Evolutionary conservation across 2,113 vertebrate genomes (phyloP).

Genomic region (Baryphthengus martii): DNA sequence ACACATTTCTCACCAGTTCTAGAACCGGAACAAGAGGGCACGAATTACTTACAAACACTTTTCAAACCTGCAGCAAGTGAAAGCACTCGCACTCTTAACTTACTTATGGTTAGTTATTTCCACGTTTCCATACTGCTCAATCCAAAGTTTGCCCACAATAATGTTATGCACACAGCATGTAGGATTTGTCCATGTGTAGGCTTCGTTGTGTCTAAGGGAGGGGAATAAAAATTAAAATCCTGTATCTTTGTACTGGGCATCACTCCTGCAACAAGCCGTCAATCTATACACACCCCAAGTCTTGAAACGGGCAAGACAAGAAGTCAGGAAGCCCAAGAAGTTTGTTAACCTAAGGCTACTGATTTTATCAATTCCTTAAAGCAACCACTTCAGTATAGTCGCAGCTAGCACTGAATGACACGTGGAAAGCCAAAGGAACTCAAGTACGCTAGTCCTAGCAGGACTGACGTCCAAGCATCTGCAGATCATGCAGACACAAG

Average conservation of each 20-base stretch:
- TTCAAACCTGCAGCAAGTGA: not conserved
- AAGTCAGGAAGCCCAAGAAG: not conserved
- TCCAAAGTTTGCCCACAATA: conserved; percentile 97
- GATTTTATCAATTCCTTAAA: not conserved
- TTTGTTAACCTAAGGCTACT: not conserved
- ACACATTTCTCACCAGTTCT: conserved; percentile 95
- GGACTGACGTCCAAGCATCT: not conserved
- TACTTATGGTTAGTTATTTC: conserved; percentile 98
- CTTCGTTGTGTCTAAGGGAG: conserved; percentile 85
- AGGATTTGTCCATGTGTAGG: conserved; percentile 98
- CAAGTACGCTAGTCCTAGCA: not conserved
- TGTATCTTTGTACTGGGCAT: not conserved
- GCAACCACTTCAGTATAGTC: not conserved
- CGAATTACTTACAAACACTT: not conserved
- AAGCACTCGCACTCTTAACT: not conserved
- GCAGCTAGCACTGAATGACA: not conserved
- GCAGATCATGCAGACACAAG: not conserved
- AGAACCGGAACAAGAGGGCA: conserved; percentile 24
- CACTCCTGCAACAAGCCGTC: not conserved
- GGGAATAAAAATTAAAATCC: not conserved
- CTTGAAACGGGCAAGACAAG: not conserved
- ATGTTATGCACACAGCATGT: conserved; percentile 97
- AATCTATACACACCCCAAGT: not conserved
- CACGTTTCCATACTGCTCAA: conserved; percentile 95
- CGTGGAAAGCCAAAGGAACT: not conserved